Conservation (phyloP, 64 coral and sea anemone genomes). For the Pocillopora damicornis region DNA sequence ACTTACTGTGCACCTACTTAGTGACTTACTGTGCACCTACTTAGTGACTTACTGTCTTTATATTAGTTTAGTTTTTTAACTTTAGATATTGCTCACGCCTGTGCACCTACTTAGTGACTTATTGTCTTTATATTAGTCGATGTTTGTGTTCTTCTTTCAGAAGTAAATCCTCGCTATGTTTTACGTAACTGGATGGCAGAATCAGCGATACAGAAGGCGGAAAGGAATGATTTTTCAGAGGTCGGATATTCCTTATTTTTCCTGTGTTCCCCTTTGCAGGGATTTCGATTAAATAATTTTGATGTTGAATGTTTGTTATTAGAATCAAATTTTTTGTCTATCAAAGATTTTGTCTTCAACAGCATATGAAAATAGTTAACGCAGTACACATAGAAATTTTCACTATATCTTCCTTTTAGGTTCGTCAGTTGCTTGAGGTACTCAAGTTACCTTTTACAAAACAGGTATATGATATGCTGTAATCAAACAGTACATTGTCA, state of each 20-base stretch:
- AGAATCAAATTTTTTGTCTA: too few relatives aligned
- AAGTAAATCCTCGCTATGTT: slow-evolving; percentile 80
- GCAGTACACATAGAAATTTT: not conserved
- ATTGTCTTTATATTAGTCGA: not conserved
- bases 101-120: too few relatives aligned
- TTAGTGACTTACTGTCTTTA: too few relatives aligned
- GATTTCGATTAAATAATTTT: too few relatives aligned
- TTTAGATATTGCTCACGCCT: too few relatives aligned
- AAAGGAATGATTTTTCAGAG: slow-evolving; percentile 72
- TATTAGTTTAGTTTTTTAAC: too few relatives aligned
- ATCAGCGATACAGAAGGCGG: slow-evolving; percentile 68
- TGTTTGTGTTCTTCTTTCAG: slow-evolving; percentile 16
- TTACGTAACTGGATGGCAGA: slow-evolving; percentile 96
- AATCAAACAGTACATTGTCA: not conserved
- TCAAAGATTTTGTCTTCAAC: too few relatives aligned
- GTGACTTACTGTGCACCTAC: not conserved
- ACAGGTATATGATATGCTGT: slow-evolving; percentile 41
- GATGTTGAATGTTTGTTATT: too few relatives aligned
- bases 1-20: not conserved
- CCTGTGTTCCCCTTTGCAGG: not conserved
- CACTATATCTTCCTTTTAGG: slow-evolving; percentile 27
- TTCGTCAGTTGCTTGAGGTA: slow-evolving; percentile 59
- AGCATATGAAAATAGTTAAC: too few relatives aligned
- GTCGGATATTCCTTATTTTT: slow-evolving; percentile 17
- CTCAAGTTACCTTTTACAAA: slow-evolving; percentile 59